Conservation (phyloP, 2,113 vertebrate species). For the Zosterops hypoxanthus region DNA sequence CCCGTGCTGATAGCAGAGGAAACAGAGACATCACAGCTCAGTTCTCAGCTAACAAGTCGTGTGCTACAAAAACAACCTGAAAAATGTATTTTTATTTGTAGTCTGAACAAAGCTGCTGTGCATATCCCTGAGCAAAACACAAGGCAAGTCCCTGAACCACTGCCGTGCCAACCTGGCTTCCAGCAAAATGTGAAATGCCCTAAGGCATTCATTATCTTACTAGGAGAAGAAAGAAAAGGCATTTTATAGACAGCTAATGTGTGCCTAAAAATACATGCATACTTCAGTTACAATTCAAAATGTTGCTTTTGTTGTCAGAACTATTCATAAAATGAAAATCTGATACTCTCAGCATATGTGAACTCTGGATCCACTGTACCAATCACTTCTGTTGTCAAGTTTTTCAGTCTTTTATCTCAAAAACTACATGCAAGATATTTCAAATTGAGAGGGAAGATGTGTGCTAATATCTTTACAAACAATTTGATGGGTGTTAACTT, state of each 20-base stretch:
- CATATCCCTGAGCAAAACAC: neutral
- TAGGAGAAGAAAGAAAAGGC: neutral
- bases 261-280: neutral
- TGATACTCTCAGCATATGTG: neutral
- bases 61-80: neutral
- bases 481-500: neutral
- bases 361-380: neutral
- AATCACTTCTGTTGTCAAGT: neutral
- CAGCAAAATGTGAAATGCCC: neutral
- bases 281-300: neutral
- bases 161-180: neutral
- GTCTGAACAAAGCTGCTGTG: neutral
- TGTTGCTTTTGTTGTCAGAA: neutral
- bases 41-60: neutral
- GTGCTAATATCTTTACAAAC: neutral
- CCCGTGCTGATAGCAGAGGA: fast-evolving
- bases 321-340: neutral
- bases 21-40: neutral
- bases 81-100: neutral
- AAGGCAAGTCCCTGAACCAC: neutral
- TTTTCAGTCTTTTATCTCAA: neutral
- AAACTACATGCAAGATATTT: neutral
- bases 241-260: neutral
- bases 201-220: neutral
- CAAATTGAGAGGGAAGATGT: neutral